Evolutionary conservation across 2,888 invertebrate genomes (phyloP).

Genomic region (Clusia tigrina): DNA sequence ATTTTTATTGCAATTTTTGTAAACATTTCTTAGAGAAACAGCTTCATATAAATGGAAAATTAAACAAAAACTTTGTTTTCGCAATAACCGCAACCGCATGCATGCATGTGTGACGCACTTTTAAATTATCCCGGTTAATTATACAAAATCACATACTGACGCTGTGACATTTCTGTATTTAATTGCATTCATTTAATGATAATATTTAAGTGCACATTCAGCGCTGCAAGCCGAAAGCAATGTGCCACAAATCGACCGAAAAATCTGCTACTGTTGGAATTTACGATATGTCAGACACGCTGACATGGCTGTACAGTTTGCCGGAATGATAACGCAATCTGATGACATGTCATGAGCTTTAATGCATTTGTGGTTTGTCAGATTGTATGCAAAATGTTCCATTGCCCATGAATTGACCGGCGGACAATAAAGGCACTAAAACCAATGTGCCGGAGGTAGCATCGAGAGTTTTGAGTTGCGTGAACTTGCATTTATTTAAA

Average conservation of each 20-base stretch:
- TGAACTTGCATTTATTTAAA: too few relatives aligned
- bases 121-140: neutral
- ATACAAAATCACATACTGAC: constrained; percentile 4
- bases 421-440: too few relatives aligned
- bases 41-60: constrained; percentile 6
- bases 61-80: neutral
- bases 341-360: constrained; percentile 38
- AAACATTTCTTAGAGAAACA: constrained; percentile 15
- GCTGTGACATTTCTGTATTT: neutral
- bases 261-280: neutral
- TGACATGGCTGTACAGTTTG: neutral
- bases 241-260: too few relatives aligned
- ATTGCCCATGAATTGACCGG: too few relatives aligned
- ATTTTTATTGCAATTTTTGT: too few relatives aligned
- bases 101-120: neutral
- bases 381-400: too few relatives aligned
- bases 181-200: too few relatives aligned
- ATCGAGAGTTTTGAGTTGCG: too few relatives aligned
- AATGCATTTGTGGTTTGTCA: constrained; percentile 37
- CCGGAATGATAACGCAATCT: constrained; percentile 28
- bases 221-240: too few relatives aligned
- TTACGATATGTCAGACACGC: neutral
- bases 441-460: too few relatives aligned
- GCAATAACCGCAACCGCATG: too few relatives aligned
- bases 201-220: too few relatives aligned